phyloP scores from a whole-genome alignment of 2,888 invertebrate species.

The Drosophila longiperda region DNA sequence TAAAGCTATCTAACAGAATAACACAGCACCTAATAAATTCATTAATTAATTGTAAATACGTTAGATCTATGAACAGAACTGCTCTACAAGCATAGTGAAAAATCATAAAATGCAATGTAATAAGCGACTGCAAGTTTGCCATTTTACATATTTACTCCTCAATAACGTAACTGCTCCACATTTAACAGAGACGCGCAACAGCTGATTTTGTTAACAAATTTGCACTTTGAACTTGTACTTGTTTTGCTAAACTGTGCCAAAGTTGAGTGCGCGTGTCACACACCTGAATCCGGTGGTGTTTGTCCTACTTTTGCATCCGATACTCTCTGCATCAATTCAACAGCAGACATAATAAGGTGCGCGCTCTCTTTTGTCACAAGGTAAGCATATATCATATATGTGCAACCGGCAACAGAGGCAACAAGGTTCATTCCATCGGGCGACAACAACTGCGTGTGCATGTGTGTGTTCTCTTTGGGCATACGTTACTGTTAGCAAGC shows the following conservation, averaged over 20 bases:
- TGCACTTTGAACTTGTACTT: constrained; percentile 71
- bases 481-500: constrained; percentile 36
- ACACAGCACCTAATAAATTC: not conserved
- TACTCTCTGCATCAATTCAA: constrained; percentile 34
- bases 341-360: constrained; percentile 21
- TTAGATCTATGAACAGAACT: not conserved
- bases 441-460: not conserved
- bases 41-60: not conserved
- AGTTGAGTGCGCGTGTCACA: constrained; percentile 59
- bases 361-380: constrained; percentile 32
- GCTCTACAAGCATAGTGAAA: not conserved
- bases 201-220: constrained; percentile 44
- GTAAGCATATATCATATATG: constrained; percentile 21
- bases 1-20: not conserved
- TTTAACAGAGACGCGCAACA: constrained; percentile 38
- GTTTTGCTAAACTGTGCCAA: constrained; percentile 49
- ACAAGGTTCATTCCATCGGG: constrained; percentile 12
- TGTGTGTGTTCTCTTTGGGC: constrained; percentile 13
- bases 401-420: constrained; percentile 42
- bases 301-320: constrained; percentile 31
- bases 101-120: not conserved
- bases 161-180: constrained; percentile 23
- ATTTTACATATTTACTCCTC: constrained; percentile 28
- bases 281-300: constrained; percentile 25
- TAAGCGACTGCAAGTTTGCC: not conserved